A percentile compares a stretch with the other conserved stretches of the same genome.
phyloP scores from a whole-genome alignment of 1,140 invertebrate species.

The Caerostris darwini region DNA sequence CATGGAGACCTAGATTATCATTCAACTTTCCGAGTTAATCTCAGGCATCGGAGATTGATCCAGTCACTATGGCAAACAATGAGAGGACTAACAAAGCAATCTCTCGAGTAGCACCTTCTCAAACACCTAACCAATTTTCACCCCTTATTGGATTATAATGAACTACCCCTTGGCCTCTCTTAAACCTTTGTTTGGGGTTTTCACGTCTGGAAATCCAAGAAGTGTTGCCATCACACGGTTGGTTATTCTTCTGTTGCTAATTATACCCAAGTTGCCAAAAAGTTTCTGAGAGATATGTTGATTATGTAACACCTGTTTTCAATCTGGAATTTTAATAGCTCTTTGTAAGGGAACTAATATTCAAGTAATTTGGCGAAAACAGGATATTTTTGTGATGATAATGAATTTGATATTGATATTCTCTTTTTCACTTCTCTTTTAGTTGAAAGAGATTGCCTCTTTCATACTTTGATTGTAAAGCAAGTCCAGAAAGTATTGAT shows the following conservation, averaged over 20 bases:
- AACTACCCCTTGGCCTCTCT: background rate
- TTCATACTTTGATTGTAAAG: too few relatives aligned
- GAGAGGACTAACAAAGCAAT: background rate
- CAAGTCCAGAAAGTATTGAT: too few relatives aligned
- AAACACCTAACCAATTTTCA: constrained; percentile 21
- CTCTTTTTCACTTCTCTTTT: too few relatives aligned
- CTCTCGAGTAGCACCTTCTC: background rate
- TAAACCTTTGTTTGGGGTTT: background rate
- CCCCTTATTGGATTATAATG: constrained; percentile 50
- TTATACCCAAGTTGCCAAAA: constrained; percentile 10
- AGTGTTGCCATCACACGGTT: background rate
- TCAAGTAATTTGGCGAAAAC: background rate
- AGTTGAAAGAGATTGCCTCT: too few relatives aligned
- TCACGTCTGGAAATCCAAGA: constrained; percentile 1
- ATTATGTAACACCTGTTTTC: constrained; percentile 54
- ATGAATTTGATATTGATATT: background rate
- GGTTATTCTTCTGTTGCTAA: constrained; percentile 16
- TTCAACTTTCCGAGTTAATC: background rate
- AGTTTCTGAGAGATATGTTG: constrained; percentile 29
- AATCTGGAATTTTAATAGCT: background rate
- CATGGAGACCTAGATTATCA: background rate
- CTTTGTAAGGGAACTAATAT: constrained; percentile 19
- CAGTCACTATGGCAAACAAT: constrained; percentile 8
- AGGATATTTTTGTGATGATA: constrained; percentile 5
- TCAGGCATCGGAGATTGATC: background rate